A percentile compares a stretch with the other conserved stretches of the same genome.
Evolutionary conservation across 1,140 invertebrate species (phyloP).

Genomic region (Drosophila navojoa): DNA sequence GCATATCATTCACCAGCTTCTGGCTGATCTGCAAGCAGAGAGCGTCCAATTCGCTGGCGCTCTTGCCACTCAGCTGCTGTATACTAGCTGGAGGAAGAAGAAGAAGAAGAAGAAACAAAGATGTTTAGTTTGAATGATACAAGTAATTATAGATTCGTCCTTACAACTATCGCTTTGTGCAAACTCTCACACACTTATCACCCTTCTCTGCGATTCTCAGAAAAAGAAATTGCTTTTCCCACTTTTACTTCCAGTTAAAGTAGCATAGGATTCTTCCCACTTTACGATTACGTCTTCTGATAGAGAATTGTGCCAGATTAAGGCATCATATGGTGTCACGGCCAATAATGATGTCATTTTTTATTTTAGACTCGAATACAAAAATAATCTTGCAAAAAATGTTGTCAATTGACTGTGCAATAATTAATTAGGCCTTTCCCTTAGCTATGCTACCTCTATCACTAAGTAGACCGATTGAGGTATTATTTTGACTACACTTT

Average conservation of each 20-base stretch:
- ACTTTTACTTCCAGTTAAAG: background rate
- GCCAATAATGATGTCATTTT: conserved; percentile 38
- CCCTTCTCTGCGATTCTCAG: background rate
- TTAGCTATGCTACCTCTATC: conserved; percentile 13
- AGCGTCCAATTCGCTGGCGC: conserved; percentile 53
- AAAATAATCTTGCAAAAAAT: conserved; percentile 2
- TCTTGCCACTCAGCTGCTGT: conserved; percentile 62
- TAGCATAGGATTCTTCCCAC: background rate
- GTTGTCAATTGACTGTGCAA: background rate
- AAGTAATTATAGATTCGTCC: too few species aligned
- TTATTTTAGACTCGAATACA: conserved; percentile 6
- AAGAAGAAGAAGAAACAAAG: background rate
- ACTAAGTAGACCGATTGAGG: conserved; percentile 38
- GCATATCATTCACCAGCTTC: conserved; percentile 72
- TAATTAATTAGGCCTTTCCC: conserved; percentile 26
- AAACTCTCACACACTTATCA: background rate
- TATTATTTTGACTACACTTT: conserved; percentile 14
- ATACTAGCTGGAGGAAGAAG: conserved; percentile 53
- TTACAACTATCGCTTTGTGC: too few species aligned
- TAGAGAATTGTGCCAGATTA: background rate
- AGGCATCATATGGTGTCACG: background rate
- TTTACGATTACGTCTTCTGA: background rate
- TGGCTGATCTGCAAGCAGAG: conserved; percentile 52
- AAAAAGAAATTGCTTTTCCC: background rate
- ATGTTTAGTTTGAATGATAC: background rate